Evolutionary conservation across 2,888 invertebrate species (phyloP).

Genomic region (Tanypteryx hageni): DNA sequence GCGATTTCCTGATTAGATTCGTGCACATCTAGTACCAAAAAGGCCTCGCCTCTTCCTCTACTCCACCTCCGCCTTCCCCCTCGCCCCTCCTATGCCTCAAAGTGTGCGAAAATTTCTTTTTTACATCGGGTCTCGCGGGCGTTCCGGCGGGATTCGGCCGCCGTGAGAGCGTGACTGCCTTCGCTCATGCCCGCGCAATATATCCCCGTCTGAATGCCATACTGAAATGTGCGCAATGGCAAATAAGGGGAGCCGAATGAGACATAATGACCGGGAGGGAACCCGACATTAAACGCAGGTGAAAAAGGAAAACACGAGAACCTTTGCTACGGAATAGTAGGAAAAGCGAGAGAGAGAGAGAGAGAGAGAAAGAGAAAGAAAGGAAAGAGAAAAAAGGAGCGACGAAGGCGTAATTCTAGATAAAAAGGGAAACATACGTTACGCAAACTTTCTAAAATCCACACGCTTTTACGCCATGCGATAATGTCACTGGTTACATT

Average conservation of each 20-base stretch:
- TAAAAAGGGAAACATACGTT: no score
- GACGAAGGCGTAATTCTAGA: neutral
- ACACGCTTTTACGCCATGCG: no score
- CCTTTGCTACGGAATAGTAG: neutral
- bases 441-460: no score
- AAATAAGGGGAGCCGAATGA: conserved; percentile 18
- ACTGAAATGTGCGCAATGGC: conserved; percentile 13
- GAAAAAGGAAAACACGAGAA: neutral
- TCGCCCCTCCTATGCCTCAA: neutral
- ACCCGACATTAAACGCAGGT: neutral
- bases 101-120: no score
- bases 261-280: conserved; percentile 16
- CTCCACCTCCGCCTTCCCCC: neutral
- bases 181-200: conserved; percentile 6
- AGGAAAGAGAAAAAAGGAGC: neutral
- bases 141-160: neutral
- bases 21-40: neutral
- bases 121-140: no score
- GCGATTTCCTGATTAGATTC: neutral
- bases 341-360: neutral
- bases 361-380: neutral
- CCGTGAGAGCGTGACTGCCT: neutral
- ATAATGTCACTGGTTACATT: no score
- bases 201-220: conserved; percentile 20
- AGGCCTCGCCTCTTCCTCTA: neutral